Conservation (phyloP, 2,888 invertebrate species). For the Gymnosoma rotundatum region DNA sequence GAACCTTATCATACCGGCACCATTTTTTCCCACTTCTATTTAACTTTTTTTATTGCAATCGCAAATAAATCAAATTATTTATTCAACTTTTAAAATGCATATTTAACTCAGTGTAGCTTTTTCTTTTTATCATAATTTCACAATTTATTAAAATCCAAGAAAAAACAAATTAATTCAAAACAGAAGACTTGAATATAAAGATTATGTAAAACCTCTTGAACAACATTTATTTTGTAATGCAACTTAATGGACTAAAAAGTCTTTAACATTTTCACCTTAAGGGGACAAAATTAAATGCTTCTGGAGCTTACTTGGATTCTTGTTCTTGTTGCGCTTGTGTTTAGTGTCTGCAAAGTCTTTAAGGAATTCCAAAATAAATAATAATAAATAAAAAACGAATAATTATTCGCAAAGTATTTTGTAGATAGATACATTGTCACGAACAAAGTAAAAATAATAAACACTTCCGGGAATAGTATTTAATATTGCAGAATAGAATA, state of each 20-base stretch:
- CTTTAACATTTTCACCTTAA: conserved; percentile 36
- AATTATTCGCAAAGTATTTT: conserved; percentile 52
- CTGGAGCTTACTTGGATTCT: conserved; percentile 2
- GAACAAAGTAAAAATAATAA: conserved; percentile 33
- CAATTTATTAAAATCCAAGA: conserved; percentile 35
- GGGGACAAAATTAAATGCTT: conserved; percentile 1
- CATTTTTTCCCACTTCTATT: too few relatives aligned
- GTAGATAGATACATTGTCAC: conserved; percentile 51
- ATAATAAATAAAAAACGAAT: conserved; percentile 32
- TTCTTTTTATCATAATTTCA: neutral
- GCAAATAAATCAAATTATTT: too few relatives aligned
- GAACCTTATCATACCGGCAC: too few relatives aligned
- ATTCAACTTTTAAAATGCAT: too few relatives aligned
- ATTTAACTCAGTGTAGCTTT: too few relatives aligned
- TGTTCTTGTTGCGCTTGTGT: conserved; percentile 11
- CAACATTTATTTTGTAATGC: conserved; percentile 26
- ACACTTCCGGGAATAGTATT: conserved; percentile 58
- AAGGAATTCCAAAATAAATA: conserved; percentile 45
- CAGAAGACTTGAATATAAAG: too few relatives aligned
- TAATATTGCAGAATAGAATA: conserved; percentile 50
- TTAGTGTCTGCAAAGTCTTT: neutral
- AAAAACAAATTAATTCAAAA: conserved; percentile 4
- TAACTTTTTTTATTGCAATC: too few relatives aligned
- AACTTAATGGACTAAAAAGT: conserved; percentile 13
- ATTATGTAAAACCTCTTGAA: conserved; percentile 29